These are phyloP conservation scores for Corythaixoides concolor DNA, from an alignment of 2,113 vertebrate genomes.

Conservation along the genomic window DNA sequence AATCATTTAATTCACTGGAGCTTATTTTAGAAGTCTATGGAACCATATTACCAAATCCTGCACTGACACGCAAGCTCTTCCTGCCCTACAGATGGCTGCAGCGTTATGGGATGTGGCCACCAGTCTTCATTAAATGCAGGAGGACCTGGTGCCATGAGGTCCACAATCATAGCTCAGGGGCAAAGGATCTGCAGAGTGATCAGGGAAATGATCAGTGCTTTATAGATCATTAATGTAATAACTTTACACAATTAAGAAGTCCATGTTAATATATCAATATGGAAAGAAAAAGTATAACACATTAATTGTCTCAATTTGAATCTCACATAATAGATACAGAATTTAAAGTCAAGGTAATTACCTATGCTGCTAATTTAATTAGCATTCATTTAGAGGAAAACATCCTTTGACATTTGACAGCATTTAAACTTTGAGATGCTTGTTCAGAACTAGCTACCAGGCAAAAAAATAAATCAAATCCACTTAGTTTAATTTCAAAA, in stretches of 20 bases:
- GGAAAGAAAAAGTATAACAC: not conserved
- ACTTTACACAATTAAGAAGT: not conserved
- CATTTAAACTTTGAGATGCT: not conserved
- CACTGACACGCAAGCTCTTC: not conserved
- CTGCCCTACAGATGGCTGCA: no score
- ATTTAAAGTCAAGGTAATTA: not conserved
- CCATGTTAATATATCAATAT: not conserved
- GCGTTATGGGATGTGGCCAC: not conserved
- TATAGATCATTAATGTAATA: not conserved
- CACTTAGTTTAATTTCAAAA: not conserved
- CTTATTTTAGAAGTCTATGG: not conserved
- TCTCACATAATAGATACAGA: not conserved
- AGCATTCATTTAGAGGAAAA: not conserved
- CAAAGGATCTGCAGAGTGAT: not conserved
- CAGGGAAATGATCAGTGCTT: not conserved
- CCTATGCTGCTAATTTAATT: slow-evolving; percentile 7
- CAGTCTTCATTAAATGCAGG: accelerated
- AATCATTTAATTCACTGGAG: not conserved
- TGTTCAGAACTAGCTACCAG: not conserved
- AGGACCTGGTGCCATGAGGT: not conserved
- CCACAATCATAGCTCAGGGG: not conserved
- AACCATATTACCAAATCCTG: not conserved
- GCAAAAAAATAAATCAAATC: not conserved
- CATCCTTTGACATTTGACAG: not conserved
- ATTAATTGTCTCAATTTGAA: not conserved